Conservation (phyloP, 2,113 vertebrate species). For the Pedionomus torquatus region DNA sequence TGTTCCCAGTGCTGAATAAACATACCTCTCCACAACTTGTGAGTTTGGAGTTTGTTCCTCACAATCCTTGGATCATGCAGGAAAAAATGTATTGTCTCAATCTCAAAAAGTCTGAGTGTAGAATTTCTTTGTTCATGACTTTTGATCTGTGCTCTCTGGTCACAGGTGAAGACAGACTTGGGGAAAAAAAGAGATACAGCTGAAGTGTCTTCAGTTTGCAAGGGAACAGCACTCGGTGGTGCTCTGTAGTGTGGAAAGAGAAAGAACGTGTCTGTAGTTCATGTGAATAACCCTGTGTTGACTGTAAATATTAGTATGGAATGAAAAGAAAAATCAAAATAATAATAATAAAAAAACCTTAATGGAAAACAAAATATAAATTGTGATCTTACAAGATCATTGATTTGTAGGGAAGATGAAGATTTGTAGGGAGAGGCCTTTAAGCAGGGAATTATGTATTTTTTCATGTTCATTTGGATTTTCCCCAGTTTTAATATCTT, state of each 20-base stretch:
- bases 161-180: neutral
- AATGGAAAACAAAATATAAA: neutral
- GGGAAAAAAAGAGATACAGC: rapidly evolving
- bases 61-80: too few relatives aligned
- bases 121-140: neutral
- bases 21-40: too few relatives aligned
- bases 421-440: neutral
- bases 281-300: neutral
- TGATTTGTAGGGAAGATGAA: too few relatives aligned
- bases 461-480: neutral
- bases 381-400: neutral
- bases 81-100: neutral
- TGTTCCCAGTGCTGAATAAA: too few relatives aligned
- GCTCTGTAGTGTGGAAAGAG: neutral
- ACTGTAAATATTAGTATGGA: neutral
- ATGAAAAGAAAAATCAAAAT: neutral
- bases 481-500: neutral
- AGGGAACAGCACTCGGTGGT: neutral
- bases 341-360: too few relatives aligned
- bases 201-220: neutral
- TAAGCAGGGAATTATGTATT: neutral
- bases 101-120: neutral
- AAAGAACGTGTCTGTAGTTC: neutral
- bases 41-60: too few relatives aligned
- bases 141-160: neutral